Conservation (phyloP, 2,888 invertebrate species). For the Amiota minor region DNA sequence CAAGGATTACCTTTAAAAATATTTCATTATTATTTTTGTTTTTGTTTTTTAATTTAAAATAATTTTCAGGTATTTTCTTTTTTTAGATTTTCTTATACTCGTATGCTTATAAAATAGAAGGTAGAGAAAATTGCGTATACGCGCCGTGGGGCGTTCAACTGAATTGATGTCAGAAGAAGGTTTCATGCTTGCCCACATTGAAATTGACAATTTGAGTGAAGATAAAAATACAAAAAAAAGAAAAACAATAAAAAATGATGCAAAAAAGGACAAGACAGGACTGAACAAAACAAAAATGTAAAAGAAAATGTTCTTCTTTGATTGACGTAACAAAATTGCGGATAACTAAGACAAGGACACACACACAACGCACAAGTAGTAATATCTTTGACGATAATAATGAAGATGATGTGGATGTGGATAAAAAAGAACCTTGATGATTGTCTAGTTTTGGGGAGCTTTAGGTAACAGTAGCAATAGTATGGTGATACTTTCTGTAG, state of each 20-base stretch:
- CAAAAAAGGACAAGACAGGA: too few relatives aligned
- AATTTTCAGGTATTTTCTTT: too few relatives aligned
- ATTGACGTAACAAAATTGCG: slow-evolving; percentile 6
- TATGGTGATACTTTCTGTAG: too few relatives aligned
- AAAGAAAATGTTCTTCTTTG: not conserved
- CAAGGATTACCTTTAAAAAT: too few relatives aligned
- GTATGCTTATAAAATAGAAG: not conserved
- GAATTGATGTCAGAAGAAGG: not conserved
- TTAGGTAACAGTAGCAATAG: too few relatives aligned
- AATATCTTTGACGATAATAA: not conserved
- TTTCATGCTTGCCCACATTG: not conserved
- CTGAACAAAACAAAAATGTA: not conserved
- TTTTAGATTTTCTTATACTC: too few relatives aligned
- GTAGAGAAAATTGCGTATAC: slow-evolving; percentile 1
- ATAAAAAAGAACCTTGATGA: not conserved
- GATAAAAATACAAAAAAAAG: not conserved
- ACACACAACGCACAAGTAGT: not conserved
- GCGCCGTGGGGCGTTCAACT: slow-evolving; percentile 7
- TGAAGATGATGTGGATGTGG: not conserved
- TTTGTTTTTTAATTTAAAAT: too few relatives aligned
- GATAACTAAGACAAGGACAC: not conserved
- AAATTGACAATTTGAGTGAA: slow-evolving; percentile 1
- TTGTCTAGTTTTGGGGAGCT: not conserved
- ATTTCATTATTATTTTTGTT: too few relatives aligned
- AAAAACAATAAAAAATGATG: not conserved